phyloP scores from a whole-genome alignment of 1,140 invertebrate genomes.

The Eubasilissa regina region DNA sequence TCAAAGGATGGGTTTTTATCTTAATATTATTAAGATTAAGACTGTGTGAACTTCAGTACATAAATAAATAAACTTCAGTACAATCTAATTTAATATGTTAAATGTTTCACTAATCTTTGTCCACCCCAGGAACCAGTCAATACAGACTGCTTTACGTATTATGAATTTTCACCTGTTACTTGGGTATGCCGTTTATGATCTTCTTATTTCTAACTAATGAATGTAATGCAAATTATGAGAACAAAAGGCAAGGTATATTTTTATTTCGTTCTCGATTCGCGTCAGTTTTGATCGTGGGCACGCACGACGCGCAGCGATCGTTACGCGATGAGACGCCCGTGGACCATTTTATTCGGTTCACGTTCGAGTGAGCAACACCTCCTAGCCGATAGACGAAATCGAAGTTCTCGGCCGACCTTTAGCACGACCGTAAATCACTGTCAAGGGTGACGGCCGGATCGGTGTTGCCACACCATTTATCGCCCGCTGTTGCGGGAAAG shows the following conservation, averaged over 20 bases:
- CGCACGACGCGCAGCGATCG: background rate
- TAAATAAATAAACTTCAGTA: too few relatives aligned
- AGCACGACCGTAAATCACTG: slow-evolving; percentile 38
- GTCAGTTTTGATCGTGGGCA: background rate
- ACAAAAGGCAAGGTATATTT: too few relatives aligned
- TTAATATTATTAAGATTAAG: too few relatives aligned
- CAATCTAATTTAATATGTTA: too few relatives aligned
- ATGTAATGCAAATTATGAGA: too few relatives aligned
- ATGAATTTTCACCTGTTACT: too few relatives aligned
- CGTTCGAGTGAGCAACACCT: slow-evolving; percentile 30
- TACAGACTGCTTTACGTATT: too few relatives aligned
- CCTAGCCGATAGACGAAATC: slow-evolving; percentile 39
- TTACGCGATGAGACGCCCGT: slow-evolving; percentile 18
- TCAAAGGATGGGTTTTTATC: too few relatives aligned
- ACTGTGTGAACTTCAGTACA: too few relatives aligned
- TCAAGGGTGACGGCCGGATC: slow-evolving; percentile 41
- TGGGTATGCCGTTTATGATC: background rate
- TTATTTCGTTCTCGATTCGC: background rate
- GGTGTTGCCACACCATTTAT: slow-evolving; percentile 27
- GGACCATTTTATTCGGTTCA: slow-evolving; percentile 32
- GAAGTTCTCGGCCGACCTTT: slow-evolving; percentile 43
- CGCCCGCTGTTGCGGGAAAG: background rate
- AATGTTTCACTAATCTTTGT: too few relatives aligned
- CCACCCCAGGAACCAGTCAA: too few relatives aligned
- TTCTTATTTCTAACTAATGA: background rate